phyloP scores from a whole-genome alignment of 1,140 invertebrate genomes.

The Drosophila kohkoa region DNA sequence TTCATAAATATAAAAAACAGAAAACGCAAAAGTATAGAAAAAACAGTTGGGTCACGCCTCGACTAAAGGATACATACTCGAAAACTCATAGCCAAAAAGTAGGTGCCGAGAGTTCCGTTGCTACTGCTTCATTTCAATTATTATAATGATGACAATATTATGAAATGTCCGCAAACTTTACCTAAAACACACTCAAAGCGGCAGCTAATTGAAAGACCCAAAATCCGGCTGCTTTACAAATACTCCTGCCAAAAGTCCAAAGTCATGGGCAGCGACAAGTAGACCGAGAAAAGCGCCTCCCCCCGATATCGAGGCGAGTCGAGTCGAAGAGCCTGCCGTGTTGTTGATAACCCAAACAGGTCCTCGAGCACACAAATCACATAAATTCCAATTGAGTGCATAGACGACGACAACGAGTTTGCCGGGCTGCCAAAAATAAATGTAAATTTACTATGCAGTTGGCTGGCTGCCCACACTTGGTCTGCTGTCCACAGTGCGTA shows the following conservation, averaged over 20 bases:
- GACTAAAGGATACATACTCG: constrained; percentile 28
- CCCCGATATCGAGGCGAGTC: constrained; percentile 4
- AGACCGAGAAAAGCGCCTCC: background rate
- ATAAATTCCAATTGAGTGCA: constrained; percentile 84
- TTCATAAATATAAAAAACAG: constrained; percentile 50
- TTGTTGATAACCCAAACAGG: constrained; percentile 82
- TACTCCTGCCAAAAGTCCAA: constrained; percentile 56
- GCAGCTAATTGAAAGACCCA: constrained; percentile 75
- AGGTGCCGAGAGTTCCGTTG: constrained; percentile 29
- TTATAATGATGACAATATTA: constrained; percentile 79
- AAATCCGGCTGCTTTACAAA: constrained; percentile 29
- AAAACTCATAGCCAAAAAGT: background rate
- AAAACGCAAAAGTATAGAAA: background rate
- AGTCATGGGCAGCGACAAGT: constrained; percentile 55
- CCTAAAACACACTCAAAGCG: constrained; percentile 21
- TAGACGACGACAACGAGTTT: constrained; percentile 71
- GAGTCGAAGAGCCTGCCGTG: constrained; percentile 54
- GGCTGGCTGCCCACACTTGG: background rate
- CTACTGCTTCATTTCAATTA: constrained; percentile 73
- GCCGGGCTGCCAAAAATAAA: constrained; percentile 60
- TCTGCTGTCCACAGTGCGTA: constrained; percentile 58
- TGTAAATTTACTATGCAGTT: constrained; percentile 80
- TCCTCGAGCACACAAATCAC: constrained; percentile 83
- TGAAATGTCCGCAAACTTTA: constrained; percentile 59
- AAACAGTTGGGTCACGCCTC: constrained; percentile 53